These are phyloP conservation scores for Rhinopomastus cyanomelas DNA, from an alignment of 2,113 vertebrate species.

Conservation along the genomic window DNA sequence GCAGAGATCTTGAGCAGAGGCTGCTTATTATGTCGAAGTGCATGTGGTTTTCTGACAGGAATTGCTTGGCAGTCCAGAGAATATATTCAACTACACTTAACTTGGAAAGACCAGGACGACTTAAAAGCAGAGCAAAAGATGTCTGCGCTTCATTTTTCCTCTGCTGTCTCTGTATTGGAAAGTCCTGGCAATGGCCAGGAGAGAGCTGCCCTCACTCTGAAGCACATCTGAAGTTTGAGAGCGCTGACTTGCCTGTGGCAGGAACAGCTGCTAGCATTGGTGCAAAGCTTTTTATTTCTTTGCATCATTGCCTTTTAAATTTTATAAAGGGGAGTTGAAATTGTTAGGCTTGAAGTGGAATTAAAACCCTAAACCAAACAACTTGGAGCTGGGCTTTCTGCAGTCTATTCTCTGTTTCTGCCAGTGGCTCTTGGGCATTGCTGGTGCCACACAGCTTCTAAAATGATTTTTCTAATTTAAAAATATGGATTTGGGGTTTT, in stretches of 20 bases:
- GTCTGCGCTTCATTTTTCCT: slow-evolving; percentile 44
- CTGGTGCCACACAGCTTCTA: background rate
- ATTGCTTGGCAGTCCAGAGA: slow-evolving; percentile 61
- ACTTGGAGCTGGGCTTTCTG: background rate
- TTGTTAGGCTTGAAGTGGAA: background rate
- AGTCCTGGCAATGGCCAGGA: background rate
- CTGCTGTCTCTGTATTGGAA: background rate
- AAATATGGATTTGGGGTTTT: background rate
- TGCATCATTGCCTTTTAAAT: background rate
- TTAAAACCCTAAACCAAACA: background rate
- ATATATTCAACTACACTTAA: slow-evolving; percentile 56
- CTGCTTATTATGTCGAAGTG: slow-evolving; percentile 61
- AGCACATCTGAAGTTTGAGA: background rate
- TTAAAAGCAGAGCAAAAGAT: slow-evolving; percentile 12
- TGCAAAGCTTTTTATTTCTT: background rate
- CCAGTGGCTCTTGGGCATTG: background rate
- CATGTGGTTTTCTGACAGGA: slow-evolving; percentile 69
- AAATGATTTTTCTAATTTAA: background rate
- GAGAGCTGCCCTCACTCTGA: background rate
- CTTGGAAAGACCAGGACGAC: slow-evolving; percentile 43
- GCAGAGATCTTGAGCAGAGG: slow-evolving; percentile 58
- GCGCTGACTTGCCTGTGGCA: background rate
- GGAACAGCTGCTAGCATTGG: background rate
- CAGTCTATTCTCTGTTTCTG: background rate
- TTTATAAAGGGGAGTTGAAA: background rate